Evolutionary conservation across 2,797 vertebrate species (phyloP).

Genomic region (Gorsachius magnificus): DNA sequence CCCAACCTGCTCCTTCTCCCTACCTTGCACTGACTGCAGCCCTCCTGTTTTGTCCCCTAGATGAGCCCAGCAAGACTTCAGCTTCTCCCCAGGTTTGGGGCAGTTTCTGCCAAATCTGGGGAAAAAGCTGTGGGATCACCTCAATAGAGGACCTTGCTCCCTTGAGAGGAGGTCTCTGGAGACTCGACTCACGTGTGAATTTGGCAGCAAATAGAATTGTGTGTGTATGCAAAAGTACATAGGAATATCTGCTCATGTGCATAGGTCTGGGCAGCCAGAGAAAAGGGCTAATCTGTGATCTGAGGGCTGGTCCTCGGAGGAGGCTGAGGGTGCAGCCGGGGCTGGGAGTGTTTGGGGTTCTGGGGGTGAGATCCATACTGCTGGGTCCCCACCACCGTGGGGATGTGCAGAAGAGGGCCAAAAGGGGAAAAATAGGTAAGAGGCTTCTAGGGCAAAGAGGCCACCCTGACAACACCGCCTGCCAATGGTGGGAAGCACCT

Average conservation of each 20-base stretch:
- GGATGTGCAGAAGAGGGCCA: neutral
- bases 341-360: neutral
- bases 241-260: neutral
- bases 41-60: neutral
- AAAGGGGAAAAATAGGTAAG: neutral
- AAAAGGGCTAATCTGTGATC: neutral
- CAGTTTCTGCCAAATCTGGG: neutral
- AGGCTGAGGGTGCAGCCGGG: accelerated
- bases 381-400: neutral
- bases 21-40: neutral
- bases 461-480: neutral
- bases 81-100: neutral
- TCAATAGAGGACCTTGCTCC: accelerated
- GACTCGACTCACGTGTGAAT: accelerated
- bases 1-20: neutral
- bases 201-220: neutral
- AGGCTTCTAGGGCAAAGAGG: neutral
- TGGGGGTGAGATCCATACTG: neutral
- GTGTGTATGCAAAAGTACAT: accelerated
- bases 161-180: neutral
- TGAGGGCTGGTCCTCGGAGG: accelerated
- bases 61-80: neutral
- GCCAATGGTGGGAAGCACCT: accelerated
- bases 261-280: neutral
- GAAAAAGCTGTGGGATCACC: neutral